Conservation (phyloP, 2,888 invertebrate genomes). For the Orthosia cruda region DNA sequence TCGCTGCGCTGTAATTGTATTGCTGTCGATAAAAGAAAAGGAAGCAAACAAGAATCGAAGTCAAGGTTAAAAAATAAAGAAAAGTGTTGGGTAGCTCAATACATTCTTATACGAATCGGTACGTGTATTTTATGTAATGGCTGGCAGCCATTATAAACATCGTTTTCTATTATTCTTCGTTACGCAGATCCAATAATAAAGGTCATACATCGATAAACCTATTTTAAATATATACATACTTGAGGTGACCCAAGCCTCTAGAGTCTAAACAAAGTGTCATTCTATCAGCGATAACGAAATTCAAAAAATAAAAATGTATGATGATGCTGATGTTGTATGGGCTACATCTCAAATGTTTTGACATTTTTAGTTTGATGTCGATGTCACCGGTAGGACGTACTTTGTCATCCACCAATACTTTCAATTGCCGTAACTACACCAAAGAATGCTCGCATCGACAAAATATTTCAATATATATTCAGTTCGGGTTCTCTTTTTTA, state of each 20-base stretch:
- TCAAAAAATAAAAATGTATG: too few relatives aligned
- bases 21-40: background rate
- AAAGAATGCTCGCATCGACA: slow-evolving; percentile 14
- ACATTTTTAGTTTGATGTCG: too few relatives aligned
- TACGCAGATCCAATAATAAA: background rate
- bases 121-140: background rate
- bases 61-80: slow-evolving; percentile 3
- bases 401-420: slow-evolving; percentile 11
- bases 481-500: slow-evolving; percentile 15
- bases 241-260: too few relatives aligned
- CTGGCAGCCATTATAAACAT: background rate
- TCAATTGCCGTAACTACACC: slow-evolving; percentile 33
- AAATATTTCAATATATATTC: slow-evolving; percentile 46
- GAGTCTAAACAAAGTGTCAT: too few relatives aligned
- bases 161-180: background rate
- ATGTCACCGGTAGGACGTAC: too few relatives aligned
- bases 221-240: background rate
- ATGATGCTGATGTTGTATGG: too few relatives aligned
- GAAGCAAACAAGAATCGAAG: background rate
- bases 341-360: too few relatives aligned
- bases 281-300: too few relatives aligned
- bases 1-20: background rate
- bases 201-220: background rate
- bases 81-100: background rate
- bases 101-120: background rate